Percentiles rank a stretch among this genome's conserved stretches.
Evolutionary conservation across 2,888 invertebrate species (phyloP).

Genomic region (Agriopis aurantiaria): DNA sequence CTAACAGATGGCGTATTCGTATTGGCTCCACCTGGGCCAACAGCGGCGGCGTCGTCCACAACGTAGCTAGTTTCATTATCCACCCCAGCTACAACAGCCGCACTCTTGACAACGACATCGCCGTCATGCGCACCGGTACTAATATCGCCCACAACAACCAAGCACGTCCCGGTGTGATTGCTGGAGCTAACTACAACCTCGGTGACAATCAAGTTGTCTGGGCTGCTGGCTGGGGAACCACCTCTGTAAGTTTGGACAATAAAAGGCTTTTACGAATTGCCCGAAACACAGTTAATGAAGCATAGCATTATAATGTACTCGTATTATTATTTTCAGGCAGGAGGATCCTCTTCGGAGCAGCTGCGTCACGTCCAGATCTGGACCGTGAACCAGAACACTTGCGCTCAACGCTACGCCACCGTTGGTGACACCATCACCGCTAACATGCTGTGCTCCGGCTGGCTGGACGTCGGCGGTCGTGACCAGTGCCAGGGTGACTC

Average conservation of each 20-base stretch:
- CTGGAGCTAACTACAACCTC: constrained; percentile 57
- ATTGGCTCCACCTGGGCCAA: constrained; percentile 57
- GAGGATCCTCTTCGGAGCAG: constrained; percentile 39
- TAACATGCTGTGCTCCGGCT: constrained; percentile 59
- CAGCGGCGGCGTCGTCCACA: constrained; percentile 58
- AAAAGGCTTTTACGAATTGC: neutral
- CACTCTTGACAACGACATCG: constrained; percentile 61
- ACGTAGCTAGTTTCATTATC: constrained; percentile 41
- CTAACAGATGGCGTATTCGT: constrained; percentile 53
- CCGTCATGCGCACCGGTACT: constrained; percentile 56
- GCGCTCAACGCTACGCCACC: constrained; percentile 45
- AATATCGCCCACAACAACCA: constrained; percentile 51
- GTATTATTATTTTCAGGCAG: constrained; percentile 32
- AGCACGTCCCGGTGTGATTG: constrained; percentile 54
- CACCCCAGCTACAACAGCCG: constrained; percentile 62
- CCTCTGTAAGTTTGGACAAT: constrained; percentile 48
- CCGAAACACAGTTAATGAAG: too few species aligned
- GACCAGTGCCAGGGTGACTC: constrained; percentile 72
- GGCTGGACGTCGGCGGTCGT: constrained; percentile 68
- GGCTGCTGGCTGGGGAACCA: constrained; percentile 76
- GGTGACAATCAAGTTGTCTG: constrained; percentile 61
- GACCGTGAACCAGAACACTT: constrained; percentile 52
- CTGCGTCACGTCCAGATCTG: constrained; percentile 58
- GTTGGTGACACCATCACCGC: constrained; percentile 42
- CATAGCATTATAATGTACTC: neutral